Conservation (phyloP, 53 echinoderm and acorn worm genomes). For the Paracentrotus lividus region DNA sequence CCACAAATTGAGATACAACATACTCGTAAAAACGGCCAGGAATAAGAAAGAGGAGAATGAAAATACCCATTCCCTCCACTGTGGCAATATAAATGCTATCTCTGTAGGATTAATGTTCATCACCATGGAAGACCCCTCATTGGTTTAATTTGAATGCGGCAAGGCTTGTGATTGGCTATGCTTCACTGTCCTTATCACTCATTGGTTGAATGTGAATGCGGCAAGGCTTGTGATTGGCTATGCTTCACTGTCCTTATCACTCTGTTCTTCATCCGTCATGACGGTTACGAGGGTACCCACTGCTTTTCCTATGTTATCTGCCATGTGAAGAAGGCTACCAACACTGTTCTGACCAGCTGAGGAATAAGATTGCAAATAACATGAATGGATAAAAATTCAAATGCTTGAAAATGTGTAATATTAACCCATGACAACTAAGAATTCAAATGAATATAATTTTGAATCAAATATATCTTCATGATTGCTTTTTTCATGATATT, state of each 20-base stretch:
- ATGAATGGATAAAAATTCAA: neutral
- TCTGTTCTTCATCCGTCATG: constrained; percentile 98
- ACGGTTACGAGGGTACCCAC: constrained; percentile 97
- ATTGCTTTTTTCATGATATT: too few relatives aligned
- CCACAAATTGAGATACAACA: neutral
- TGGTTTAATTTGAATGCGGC: neutral
- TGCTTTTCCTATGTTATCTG: constrained; percentile 98
- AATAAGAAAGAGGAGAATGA: neutral
- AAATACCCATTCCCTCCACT: constrained; percentile 19
- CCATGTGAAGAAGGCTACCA: constrained; percentile 91
- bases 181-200: constrained; percentile 81
- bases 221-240: constrained; percentile 63
- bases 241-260: constrained; percentile 78
- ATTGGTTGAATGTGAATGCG: constrained; percentile 47
- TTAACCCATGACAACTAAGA: too few relatives aligned
- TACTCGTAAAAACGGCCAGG: neutral
- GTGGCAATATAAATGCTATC: neutral
- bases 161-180: constrained; percentile 66
- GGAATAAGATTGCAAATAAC: neutral
- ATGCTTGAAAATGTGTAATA: too few relatives aligned
- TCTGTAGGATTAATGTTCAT: constrained; percentile 19
- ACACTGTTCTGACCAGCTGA: constrained; percentile 83
- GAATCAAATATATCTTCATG: too few relatives aligned
- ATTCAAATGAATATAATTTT: too few relatives aligned
- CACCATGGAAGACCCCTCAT: constrained; percentile 66